Evolutionary conservation across 2,797 vertebrate genomes (phyloP).

Genomic region (Fistularia commersonii): DNA sequence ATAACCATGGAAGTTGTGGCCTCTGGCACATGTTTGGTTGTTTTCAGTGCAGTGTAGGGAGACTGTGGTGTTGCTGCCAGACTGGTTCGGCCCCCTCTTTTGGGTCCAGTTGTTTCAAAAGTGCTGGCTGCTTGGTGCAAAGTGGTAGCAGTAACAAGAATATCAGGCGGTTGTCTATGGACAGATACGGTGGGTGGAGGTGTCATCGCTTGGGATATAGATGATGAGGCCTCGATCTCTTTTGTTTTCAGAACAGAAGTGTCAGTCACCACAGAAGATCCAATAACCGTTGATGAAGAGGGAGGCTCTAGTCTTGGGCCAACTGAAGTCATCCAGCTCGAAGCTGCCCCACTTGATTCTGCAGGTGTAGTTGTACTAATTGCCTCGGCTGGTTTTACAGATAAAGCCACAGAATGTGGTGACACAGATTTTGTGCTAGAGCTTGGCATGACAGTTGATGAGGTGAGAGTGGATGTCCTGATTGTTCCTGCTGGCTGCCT

Average conservation of each 20-base stretch:
- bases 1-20: conserved; percentile 26
- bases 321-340: conserved; percentile 1
- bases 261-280: conserved; percentile 19
- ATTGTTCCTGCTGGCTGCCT: conserved; percentile 19
- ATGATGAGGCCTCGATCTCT: conserved; percentile 2
- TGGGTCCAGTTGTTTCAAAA: conserved; percentile 1
- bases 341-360: conserved; percentile 11
- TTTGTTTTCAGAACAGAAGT: conserved; percentile 24
- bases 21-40: conserved; percentile 19
- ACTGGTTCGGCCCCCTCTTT: conserved; percentile 14
- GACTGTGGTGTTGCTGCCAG: conserved; percentile 7
- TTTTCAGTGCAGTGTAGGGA: conserved; percentile 12
- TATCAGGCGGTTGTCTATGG: conserved; percentile 16
- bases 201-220: conserved; percentile 3
- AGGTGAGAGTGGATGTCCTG: conserved; percentile 19
- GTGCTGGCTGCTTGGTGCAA: conserved; percentile 10
- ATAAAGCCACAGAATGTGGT: conserved; percentile 11
- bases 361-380: conserved; percentile 24
- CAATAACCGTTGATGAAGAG: conserved; percentile 19
- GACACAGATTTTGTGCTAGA: conserved; percentile 19
- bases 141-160: not conserved
- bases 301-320: conserved; percentile 1
- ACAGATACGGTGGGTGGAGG: conserved; percentile 9
- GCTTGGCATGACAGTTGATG: conserved; percentile 9
- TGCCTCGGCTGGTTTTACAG: conserved; percentile 41